Conservation (phyloP, 2,888 invertebrate genomes). For the Camptogramma bilineatum region DNA sequence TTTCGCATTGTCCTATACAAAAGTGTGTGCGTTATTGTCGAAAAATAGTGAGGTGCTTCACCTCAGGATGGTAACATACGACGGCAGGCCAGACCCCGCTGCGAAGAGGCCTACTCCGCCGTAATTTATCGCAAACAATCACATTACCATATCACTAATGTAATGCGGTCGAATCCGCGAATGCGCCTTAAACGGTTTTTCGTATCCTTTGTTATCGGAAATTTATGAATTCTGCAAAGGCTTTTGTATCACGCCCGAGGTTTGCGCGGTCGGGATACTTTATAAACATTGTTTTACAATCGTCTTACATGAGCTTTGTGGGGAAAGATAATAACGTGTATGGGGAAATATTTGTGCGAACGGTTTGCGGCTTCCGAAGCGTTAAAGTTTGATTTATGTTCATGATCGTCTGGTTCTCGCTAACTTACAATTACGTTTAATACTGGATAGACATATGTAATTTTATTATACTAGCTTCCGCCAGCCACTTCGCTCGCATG, state of each 20-base stretch:
- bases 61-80: slow-evolving; percentile 58
- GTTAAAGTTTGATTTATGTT: slow-evolving; percentile 32
- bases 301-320: slow-evolving; percentile 64
- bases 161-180: slow-evolving; percentile 77
- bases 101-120: slow-evolving; percentile 65
- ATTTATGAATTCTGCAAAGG: slow-evolving; percentile 79
- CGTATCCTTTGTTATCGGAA: slow-evolving; percentile 79
- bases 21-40: slow-evolving; percentile 65
- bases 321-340: slow-evolving; percentile 50
- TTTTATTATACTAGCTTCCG: neutral
- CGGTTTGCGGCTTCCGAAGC: slow-evolving; percentile 48
- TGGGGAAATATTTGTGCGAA: slow-evolving; percentile 54
- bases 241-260: slow-evolving; percentile 70
- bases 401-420: slow-evolving; percentile 15
- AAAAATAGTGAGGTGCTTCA: slow-evolving; percentile 75
- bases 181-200: slow-evolving; percentile 81
- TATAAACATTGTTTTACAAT: slow-evolving; percentile 73
- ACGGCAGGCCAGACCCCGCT: slow-evolving; percentile 73
- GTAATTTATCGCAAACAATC: slow-evolving; percentile 83
- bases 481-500: too few relatives aligned
- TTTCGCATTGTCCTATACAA: slow-evolving; percentile 52
- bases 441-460: neutral
- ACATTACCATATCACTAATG: slow-evolving; percentile 84
- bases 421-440: slow-evolving; percentile 8
- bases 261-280: slow-evolving; percentile 56